phyloP scores from a whole-genome alignment of 2,888 invertebrate species.

The Drosophila lacicola region DNA sequence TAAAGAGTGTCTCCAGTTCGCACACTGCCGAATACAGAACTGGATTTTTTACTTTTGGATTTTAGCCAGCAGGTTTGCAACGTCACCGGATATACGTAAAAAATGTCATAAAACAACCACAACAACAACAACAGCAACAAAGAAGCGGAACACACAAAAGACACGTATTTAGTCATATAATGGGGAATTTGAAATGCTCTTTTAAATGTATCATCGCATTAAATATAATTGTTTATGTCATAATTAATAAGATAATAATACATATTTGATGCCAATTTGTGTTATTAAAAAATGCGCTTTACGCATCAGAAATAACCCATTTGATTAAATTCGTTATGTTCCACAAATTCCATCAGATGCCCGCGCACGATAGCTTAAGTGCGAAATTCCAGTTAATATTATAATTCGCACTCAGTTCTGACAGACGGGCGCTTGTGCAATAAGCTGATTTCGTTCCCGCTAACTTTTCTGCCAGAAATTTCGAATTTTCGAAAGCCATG shows the following conservation, averaged over 20 bases:
- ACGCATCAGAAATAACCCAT: conserved; percentile 1
- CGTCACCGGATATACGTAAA: conserved; percentile 43
- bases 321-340: not conserved
- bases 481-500: conserved; percentile 29
- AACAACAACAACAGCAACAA: conserved; percentile 30
- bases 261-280: not conserved
- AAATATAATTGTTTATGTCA: conserved; percentile 2
- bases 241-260: conserved; percentile 5
- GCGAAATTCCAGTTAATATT: conserved; percentile 5
- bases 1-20: too few species aligned
- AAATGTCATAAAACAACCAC: conserved; percentile 5
- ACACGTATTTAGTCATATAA: not conserved
- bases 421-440: not conserved
- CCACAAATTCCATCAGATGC: too few species aligned
- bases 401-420: not conserved
- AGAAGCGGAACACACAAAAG: conserved; percentile 57
- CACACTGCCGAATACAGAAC: not conserved
- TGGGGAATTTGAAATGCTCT: conserved; percentile 48
- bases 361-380: too few species aligned
- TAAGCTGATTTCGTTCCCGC: conserved; percentile 9
- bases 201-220: conserved; percentile 4
- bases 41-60: conserved; percentile 27
- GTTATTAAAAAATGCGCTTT: conserved; percentile 1
- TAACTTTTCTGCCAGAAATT: conserved; percentile 21
- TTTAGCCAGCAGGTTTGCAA: conserved; percentile 58